Conservation (phyloP, 1,140 invertebrate species). For the Riptortus pedestris region DNA sequence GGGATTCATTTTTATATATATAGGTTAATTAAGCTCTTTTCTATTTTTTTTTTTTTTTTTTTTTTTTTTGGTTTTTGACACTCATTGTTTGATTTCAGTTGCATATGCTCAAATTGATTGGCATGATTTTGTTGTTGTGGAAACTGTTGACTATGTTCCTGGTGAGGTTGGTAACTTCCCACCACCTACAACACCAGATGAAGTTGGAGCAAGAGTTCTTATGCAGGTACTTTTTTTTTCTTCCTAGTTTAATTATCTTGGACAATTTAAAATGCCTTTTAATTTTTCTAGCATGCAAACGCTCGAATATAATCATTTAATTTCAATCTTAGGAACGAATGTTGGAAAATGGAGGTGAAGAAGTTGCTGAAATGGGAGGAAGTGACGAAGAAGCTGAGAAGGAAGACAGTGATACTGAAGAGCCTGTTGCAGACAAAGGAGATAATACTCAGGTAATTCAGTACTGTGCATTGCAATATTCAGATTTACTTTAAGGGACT, state of each 20-base stretch:
- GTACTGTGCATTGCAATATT: too few species aligned
- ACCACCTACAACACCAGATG: conserved; percentile 90
- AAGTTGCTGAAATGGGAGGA: conserved; percentile 27
- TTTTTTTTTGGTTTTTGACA: too few species aligned
- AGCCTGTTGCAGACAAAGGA: conserved; percentile 38
- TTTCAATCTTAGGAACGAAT: conserved; percentile 42
- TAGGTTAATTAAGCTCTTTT: too few species aligned
- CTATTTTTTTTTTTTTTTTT: too few species aligned
- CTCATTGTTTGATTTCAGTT: too few species aligned
- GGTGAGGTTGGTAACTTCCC: conserved; percentile 93
- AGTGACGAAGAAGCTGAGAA: conserved; percentile 28
- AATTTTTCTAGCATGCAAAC: too few species aligned
- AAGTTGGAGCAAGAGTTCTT: conserved; percentile 87
- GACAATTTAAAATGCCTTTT: not conserved
- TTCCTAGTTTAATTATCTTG: conserved; percentile 15
- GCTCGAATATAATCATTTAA: not conserved
- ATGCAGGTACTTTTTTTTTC: conserved; percentile 52
- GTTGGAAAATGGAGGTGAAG: conserved; percentile 39
- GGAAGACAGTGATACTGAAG: conserved; percentile 26
- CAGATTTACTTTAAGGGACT: not conserved
- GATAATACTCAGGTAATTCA: conserved; percentile 39
- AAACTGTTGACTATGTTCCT: conserved; percentile 97
- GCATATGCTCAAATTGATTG: conserved; percentile 98
- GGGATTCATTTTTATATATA: too few species aligned
- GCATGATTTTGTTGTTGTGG: conserved; percentile 99